Evolutionary conservation across 1,140 invertebrate genomes (phyloP).

Genomic region (Fragariocoptes setiger): DNA sequence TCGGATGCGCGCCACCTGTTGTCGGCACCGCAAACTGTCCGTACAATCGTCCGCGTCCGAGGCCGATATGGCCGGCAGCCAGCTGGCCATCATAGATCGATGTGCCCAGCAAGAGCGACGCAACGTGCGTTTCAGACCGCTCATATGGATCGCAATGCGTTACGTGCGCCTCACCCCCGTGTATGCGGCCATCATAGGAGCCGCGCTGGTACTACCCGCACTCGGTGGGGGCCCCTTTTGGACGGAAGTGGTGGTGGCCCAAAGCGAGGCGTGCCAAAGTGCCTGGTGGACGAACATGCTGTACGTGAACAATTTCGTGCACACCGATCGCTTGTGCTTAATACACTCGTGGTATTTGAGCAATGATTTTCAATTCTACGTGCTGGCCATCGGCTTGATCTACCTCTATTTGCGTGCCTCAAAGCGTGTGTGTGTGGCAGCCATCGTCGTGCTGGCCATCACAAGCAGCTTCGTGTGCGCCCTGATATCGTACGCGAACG

Average conservation of each 20-base stretch:
- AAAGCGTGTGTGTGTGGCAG: neutral
- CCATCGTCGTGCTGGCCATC: neutral
- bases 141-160: conserved; percentile 3
- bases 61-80: no score
- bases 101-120: no score
- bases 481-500: neutral
- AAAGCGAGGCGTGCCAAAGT: conserved; percentile 9
- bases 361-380: conserved; percentile 16
- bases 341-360: conserved; percentile 16
- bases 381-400: conserved; percentile 14
- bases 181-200: conserved; percentile 5
- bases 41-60: no score
- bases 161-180: conserved; percentile 10
- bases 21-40: no score
- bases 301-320: conserved; percentile 9
- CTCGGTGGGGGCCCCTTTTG: conserved; percentile 9
- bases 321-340: conserved; percentile 13
- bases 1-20: no score
- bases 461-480: neutral
- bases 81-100: no score
- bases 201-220: conserved; percentile 6
- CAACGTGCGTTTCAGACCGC: no score
- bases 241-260: conserved; percentile 9
- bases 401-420: neutral
- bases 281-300: conserved; percentile 13